Base-by-base conservation (phyloP, 2,797 vertebrate genomes). In the Odontamblyopus lacepedii region DNA sequence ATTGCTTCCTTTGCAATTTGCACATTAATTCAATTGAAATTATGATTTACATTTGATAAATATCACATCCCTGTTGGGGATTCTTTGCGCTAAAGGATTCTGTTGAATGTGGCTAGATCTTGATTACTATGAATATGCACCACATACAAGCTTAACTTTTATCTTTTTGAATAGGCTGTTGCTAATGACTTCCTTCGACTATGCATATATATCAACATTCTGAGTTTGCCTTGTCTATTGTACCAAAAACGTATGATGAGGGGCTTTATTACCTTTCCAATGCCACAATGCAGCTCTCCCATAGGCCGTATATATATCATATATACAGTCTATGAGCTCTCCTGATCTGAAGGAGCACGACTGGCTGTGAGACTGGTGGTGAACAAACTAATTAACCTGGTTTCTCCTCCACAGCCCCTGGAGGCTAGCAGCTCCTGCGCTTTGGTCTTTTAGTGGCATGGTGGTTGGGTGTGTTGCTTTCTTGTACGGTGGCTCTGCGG, bases 331-430 rank as follows among this genome's bases (percentile, higher is more conserved):
- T 23, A 23, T 23, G 23, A 81, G 76, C 87, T 79, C 84, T 84
- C 79, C 87, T 87, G 87, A 84, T 90, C 86, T 82, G 78, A 81
- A 82, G 76, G 77, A 90, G 84, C 84, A 85, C 65, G 77, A 84
- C 73, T 89, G 88, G 87, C 75, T 90, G 85, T 89, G 85, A 88
- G 89, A 90, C 92, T 84, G 91, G 87, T 86, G 93, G 81, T 88
- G 88, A 93, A 95, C 95, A 95, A 90, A 89, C 93, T 92, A 94
- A 97, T 96, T 96, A 97, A 95, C 93, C 95, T 94, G 92, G 86
- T 94, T 93, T 94, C 89, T 87, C 87, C 86, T 85, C 86, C 79
- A 92, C 88, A 79, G 85, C 86, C 96, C 94, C 94, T 83, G 73
- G 95, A 94, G 95, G 95, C 78, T 16, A 81, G 78, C 89, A 89